Conservation (phyloP, 2,888 invertebrate species). For the Andrena dorsata region DNA sequence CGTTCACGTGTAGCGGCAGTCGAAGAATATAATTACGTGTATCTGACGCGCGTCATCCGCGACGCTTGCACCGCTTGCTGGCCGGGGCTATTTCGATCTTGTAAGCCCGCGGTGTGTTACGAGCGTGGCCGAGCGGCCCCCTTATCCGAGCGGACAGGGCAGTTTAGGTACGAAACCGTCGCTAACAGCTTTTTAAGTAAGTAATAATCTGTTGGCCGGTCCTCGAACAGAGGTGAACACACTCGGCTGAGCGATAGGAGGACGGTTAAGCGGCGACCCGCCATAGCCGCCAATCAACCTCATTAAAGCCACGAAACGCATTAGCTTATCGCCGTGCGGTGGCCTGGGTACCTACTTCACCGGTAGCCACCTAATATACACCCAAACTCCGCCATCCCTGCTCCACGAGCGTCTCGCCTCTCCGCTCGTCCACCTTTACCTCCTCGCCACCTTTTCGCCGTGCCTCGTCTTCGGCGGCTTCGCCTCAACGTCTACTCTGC, state of each 20-base stretch:
- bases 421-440: constrained; percentile 35
- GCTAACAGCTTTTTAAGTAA: constrained; percentile 81
- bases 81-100: constrained; percentile 26
- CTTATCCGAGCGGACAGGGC: constrained; percentile 68
- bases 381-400: constrained; percentile 69
- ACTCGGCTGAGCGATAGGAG: constrained; percentile 73
- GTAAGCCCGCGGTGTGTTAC: constrained; percentile 29
- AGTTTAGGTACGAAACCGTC: constrained; percentile 73
- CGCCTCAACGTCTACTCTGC: background rate
- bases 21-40: constrained; percentile 43
- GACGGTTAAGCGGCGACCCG: constrained; percentile 71
- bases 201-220: constrained; percentile 80
- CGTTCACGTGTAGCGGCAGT: constrained; percentile 7
- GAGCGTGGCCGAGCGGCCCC: constrained; percentile 27
- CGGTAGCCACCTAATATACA: constrained; percentile 78
- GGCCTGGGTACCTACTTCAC: constrained; percentile 76
- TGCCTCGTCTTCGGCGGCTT: background rate
- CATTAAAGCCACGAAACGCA: constrained; percentile 82
- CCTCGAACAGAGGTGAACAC: constrained; percentile 78
- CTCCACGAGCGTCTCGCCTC: constrained; percentile 6
- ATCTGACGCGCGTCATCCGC: constrained; percentile 27
- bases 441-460: background rate
- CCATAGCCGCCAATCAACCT: constrained; percentile 79
- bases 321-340: constrained; percentile 80
- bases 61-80: constrained; percentile 11